phyloP scores from a whole-genome alignment of 2,113 vertebrate species.

The Gopherus evgoodei region DNA sequence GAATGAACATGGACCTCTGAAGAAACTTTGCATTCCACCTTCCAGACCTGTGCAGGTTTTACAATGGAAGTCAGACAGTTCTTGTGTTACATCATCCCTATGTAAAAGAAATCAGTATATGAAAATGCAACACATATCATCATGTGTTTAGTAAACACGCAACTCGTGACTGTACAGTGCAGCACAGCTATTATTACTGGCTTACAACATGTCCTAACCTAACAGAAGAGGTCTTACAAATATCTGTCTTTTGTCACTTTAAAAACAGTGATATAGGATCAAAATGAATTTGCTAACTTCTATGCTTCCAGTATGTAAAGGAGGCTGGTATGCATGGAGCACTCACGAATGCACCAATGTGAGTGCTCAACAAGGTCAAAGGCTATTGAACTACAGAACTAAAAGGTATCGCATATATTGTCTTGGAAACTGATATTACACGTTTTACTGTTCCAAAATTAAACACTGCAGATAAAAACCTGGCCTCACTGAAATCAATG shows the following conservation, averaged over 20 bases:
- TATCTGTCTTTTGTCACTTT: neutral
- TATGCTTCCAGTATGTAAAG: neutral
- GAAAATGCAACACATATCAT: conserved; percentile 60
- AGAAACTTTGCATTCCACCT: neutral
- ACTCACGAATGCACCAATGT: neutral
- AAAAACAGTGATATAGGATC: neutral
- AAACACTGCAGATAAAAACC: neutral
- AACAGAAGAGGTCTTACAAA: neutral
- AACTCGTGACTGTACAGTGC: neutral
- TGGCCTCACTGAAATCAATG: neutral
- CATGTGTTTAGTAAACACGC: conserved; percentile 52
- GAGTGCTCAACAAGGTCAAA: neutral
- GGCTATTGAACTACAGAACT: neutral
- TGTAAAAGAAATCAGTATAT: conserved; percentile 28
- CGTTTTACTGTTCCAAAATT: neutral
- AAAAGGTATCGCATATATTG: neutral
- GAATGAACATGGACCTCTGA: neutral
- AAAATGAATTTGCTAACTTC: neutral
- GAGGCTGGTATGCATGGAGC: neutral
- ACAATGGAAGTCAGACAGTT: neutral
- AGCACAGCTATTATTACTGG: neutral
- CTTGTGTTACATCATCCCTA: neutral
- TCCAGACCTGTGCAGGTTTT: neutral
- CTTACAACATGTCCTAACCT: conserved; percentile 33
- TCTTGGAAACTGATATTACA: neutral